Evolutionary conservation across 1,140 invertebrate genomes (phyloP).

Genomic region (Coptotermes formosanus): DNA sequence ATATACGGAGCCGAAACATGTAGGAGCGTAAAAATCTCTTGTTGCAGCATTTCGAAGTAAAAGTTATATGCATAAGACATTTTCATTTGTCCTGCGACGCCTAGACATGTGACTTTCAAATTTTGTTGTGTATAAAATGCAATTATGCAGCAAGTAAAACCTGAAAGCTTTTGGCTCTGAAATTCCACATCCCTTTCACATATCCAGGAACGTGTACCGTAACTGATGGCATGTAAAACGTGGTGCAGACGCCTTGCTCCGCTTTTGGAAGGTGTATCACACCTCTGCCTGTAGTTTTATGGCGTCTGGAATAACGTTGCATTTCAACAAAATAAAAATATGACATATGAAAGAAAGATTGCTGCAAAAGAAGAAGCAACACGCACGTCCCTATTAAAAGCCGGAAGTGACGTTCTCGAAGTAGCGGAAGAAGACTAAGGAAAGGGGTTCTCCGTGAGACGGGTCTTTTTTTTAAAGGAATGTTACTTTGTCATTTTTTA

Average conservation of each 20-base stretch:
- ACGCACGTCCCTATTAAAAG: conserved; percentile 1
- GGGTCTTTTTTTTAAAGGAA: neutral
- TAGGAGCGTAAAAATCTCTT: no score
- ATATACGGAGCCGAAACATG: no score
- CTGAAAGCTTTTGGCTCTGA: no score
- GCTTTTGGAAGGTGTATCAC: neutral
- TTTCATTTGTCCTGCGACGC: no score
- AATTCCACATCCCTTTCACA: no score
- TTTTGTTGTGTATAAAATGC: no score
- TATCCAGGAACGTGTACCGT: no score
- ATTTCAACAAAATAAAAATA: neutral
- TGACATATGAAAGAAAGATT: neutral
- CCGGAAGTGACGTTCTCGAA: conserved; percentile 2
- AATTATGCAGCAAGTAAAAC: no score
- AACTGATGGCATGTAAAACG: no score
- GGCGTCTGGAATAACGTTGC: neutral
- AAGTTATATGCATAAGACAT: no score
- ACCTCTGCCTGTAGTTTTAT: neutral
- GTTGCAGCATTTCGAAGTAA: no score
- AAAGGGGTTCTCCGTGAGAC: neutral
- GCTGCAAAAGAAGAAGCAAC: neutral
- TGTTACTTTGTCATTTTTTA: neutral
- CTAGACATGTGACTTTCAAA: no score
- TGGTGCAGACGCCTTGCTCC: neutral
- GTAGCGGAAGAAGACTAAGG: neutral